phyloP scores from a whole-genome alignment of 2,113 vertebrate genomes.

The Pseudolaguvia tuberculata region DNA sequence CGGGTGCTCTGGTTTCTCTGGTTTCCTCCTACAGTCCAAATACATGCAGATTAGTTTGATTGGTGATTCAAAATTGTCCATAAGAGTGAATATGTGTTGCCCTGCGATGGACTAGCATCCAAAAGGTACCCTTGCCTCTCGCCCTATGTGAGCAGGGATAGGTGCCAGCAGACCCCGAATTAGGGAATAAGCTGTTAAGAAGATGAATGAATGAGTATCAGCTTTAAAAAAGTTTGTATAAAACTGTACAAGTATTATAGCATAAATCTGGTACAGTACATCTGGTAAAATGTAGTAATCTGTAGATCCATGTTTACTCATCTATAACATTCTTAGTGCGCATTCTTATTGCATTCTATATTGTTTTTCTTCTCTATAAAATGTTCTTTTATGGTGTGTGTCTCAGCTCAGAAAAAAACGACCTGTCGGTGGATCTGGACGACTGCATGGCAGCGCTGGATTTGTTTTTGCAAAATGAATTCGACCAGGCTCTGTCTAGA shows the following conservation, averaged over 20 bases:
- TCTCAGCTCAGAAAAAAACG: slow-evolving; percentile 69
- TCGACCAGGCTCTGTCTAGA: slow-evolving; percentile 82
- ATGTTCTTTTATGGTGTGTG: slow-evolving; percentile 15
- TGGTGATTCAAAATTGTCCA: too few species aligned
- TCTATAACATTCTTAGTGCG: not conserved
- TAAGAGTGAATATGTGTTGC: too few species aligned
- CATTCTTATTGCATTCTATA: not conserved
- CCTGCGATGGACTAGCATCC: too few species aligned
- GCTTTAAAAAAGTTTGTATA: not conserved
- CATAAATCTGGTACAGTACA: not conserved
- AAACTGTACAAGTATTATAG: not conserved
- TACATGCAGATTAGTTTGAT: too few species aligned
- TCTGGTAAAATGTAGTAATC: not conserved
- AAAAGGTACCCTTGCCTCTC: too few species aligned
- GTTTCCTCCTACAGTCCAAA: too few species aligned
- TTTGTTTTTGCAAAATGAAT: slow-evolving; percentile 90
- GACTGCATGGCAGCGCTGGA: slow-evolving; percentile 92
- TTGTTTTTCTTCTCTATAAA: not conserved
- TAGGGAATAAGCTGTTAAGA: too few species aligned
- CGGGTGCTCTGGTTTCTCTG: too few species aligned
- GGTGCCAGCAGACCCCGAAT: too few species aligned
- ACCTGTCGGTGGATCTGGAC: slow-evolving; percentile 80
- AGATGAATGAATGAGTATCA: not conserved
- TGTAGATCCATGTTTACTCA: not conserved
- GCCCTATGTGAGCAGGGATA: too few species aligned